Base-by-base conservation (phyloP, 2,797 vertebrate genomes). In the Apogon talboti region DNA sequence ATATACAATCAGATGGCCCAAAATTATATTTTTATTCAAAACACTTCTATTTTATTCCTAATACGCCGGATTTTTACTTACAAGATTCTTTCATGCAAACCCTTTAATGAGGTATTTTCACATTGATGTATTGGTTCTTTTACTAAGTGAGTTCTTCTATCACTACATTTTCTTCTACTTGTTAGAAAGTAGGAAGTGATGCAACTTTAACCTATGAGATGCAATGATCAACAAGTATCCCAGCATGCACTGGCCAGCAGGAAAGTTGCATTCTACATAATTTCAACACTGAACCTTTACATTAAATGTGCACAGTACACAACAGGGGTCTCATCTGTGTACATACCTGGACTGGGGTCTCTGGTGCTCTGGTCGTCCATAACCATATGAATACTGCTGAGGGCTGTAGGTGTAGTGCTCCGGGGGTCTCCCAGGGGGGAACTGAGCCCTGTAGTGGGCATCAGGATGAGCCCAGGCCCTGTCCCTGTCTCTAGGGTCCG, bases 291-390 rank as follows among this genome's bases (percentile, higher is more conserved):
- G 13, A 28, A 14, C 0, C 41, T 44, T 47, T 48, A 12, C 30
- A 44, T 10, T 28, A 10, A 35, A 35, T 35, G 1, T 35, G 10
- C 9, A 43, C 8, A 43, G 1, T 43, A 43, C 4, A 43, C 40
- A 42, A 14, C 11, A 42, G 14, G 41, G 13, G 48, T 59, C 18
- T 15, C 12, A 16, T 70, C 6, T 46, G 3, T 43, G 3, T 30
- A 81, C 85, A 52, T 50, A 94, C 92, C 92, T 92, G 72, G 90
- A 91, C 16, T 78, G 85, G 3, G 90, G 79, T 57, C 81, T 83
- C 16, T 80, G 72, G 30, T 82, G 75, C 2, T 85, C 79, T 6
- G 78, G 45, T 11, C 2, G 74, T 12, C 78, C 76, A 4, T 88
- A 69, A 21, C 64, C 64, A 14, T 89, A 82, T 1, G 42, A 41